These are phyloP conservation scores for Cataglyphis hispanica DNA, from an alignment of 1,140 invertebrate genomes.

Conservation along the genomic window DNA sequence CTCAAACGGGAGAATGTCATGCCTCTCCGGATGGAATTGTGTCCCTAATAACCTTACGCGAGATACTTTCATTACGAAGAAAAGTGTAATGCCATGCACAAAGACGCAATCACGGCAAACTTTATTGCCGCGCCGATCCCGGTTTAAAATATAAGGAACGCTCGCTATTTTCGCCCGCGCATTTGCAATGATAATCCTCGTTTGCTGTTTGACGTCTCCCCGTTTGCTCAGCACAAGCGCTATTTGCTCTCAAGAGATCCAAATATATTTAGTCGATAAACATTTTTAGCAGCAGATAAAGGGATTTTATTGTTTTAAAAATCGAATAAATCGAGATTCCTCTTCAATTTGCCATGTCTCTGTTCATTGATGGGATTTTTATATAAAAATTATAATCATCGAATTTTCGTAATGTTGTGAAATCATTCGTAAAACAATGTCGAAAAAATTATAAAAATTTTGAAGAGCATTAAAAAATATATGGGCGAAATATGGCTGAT, in stretches of 20 bases:
- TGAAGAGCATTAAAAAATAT: background rate
- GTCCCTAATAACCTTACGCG: constrained; percentile 59
- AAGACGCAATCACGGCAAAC: constrained; percentile 44
- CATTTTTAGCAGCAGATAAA: background rate
- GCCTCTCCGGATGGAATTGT: constrained; percentile 40
- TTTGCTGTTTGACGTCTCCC: background rate
- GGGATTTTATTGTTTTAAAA: background rate
- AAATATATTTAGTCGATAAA: constrained; percentile 6
- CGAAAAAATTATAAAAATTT: constrained; percentile 19
- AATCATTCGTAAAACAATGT: constrained; percentile 7
- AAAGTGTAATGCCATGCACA: constrained; percentile 54
- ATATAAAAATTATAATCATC: constrained; percentile 3
- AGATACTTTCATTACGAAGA: constrained; percentile 56
- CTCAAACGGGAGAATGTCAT: constrained; percentile 61
- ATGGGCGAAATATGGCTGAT: constrained; percentile 36
- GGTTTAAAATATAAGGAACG: constrained; percentile 35
- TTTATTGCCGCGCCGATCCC: constrained; percentile 45
- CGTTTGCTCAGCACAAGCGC: background rate
- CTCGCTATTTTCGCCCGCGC: constrained; percentile 18
- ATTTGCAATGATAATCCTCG: constrained; percentile 44
- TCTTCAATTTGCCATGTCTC: background rate
- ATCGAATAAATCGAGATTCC: background rate
- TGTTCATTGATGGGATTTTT: background rate
- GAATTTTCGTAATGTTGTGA: background rate
- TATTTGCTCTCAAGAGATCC: background rate